These are phyloP conservation scores for Crypturellus undulatus DNA, from an alignment of 2,113 vertebrate genomes.

Conservation along the genomic window DNA sequence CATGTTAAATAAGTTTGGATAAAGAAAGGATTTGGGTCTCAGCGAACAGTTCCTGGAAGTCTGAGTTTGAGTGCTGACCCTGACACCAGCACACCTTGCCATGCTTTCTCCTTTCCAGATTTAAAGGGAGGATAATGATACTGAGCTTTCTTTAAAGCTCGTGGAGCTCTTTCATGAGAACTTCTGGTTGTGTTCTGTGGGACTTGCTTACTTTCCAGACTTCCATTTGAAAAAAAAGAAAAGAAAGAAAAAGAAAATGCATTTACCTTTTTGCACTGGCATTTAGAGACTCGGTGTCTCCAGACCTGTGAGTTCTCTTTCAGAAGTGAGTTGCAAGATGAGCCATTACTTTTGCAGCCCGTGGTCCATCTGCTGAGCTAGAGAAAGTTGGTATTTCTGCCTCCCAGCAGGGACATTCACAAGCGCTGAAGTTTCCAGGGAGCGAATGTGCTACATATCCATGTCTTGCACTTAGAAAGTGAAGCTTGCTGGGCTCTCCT, in stretches of 20 bases:
- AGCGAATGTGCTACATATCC: fast-evolving
- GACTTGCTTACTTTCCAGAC: neutral
- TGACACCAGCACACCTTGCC: neutral
- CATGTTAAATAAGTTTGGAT: conserved; percentile 9
- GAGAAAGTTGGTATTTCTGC: neutral
- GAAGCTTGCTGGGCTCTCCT: neutral
- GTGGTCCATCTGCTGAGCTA: neutral
- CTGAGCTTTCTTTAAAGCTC: conserved; percentile 2
- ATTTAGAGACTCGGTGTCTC: neutral
- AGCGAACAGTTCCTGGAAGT: conserved; percentile 12
- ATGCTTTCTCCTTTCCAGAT: neutral
- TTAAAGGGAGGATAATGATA: neutral
- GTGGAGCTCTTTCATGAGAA: neutral
- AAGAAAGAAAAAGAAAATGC: neutral
- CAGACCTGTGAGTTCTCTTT: neutral
- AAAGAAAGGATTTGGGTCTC: conserved; percentile 23
- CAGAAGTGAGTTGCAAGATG: neutral
- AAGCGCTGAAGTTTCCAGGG: neutral
- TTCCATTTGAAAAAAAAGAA: neutral
- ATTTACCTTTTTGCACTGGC: neutral
- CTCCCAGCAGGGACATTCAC: neutral
- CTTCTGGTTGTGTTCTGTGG: neutral
- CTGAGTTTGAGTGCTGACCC: neutral
- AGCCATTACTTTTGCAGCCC: neutral
- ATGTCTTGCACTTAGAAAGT: neutral